phyloP scores from a whole-genome alignment of 2,888 invertebrate species.

The Nomada hirtipes region DNA sequence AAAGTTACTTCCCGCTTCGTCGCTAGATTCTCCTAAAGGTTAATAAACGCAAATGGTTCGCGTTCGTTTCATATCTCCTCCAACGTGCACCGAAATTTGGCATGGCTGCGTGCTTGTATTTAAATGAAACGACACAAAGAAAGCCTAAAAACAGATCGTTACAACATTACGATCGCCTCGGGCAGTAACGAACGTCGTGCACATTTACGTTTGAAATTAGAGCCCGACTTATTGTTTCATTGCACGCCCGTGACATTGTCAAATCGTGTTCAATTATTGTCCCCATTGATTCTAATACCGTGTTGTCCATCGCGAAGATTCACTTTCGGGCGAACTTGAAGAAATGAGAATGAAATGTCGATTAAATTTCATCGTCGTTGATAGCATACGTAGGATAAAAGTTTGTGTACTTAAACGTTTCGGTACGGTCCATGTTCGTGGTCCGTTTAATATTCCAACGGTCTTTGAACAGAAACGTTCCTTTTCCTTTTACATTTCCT shows the following conservation, averaged over 20 bases:
- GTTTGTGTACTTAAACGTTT: not conserved
- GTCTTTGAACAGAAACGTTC: not conserved
- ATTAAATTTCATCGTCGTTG: not conserved
- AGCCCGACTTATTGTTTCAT: not conserved
- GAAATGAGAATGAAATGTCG: not conserved
- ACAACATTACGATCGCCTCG: not conserved
- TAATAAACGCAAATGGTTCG: not conserved
- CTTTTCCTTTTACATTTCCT: not conserved
- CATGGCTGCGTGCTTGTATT: not conserved
- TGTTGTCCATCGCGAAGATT: not conserved
- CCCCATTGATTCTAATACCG: not conserved
- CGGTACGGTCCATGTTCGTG: not conserved
- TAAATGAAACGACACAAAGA: not conserved
- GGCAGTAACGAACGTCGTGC: not conserved
- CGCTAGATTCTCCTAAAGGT: not conserved
- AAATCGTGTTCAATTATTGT: not conserved
- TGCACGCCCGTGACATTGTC: not conserved
- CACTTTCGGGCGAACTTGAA: not conserved
- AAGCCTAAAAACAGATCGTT: conserved; percentile 16
- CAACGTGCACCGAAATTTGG: not conserved
- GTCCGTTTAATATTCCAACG: not conserved
- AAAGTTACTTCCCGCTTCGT: not conserved
- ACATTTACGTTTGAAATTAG: conserved; percentile 4
- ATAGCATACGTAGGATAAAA: not conserved
- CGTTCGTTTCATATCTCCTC: not conserved